Evolutionary conservation across 2,113 vertebrate species (phyloP), one percentile per base, ranked within the genome.

Genomic region (Jacana jacana): DNA sequence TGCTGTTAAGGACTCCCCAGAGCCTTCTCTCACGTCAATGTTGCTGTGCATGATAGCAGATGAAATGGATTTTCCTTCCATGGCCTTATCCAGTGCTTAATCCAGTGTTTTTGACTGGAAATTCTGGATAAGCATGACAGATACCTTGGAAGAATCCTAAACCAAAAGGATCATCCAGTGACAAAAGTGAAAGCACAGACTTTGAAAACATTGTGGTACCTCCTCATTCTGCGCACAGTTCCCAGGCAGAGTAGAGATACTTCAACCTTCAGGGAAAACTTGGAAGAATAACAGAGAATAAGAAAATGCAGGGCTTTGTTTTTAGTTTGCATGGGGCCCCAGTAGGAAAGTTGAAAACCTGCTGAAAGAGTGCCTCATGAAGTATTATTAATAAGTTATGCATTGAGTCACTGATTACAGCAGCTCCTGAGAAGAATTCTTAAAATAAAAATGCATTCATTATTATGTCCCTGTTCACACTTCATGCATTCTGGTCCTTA

Each of bases 301-400:
- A 90, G 70, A 97, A 95, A 96, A 93, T 44, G 23, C 75, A 91
- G 40, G 37, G 33, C 61, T 97, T 95, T 86, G 60, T 66, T 92
- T 96, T 85, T 9, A 88, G 65, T 82, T 90, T 89, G 37, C 70
- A 91, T 68, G 84, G 30, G 83, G 65, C 60, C 78, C n/a, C 68
- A 87, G 75, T 75, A 93, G 49, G 49, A 94, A 96, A 92, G 69
- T 40, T 89, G 60, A 94, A 97, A 97, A 97, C 93, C 88, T 91
- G 65, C 81, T 91, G 91, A 93, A 97, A 95, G 82, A 87, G 63
- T 17, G 30, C 83, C 88, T 94, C 68, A 86, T 84, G 80, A 93
- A 83, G 52, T 69, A 87, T 94, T 95, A 94, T 85, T 97, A 96
- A 88, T 89, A 94, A 93, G 86, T 89, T 95, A 81, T 89, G 27